These are phyloP conservation scores for Aphelenchoides avenae DNA, from an alignment of 1,140 invertebrate genomes.

Conservation along the genomic window DNA sequence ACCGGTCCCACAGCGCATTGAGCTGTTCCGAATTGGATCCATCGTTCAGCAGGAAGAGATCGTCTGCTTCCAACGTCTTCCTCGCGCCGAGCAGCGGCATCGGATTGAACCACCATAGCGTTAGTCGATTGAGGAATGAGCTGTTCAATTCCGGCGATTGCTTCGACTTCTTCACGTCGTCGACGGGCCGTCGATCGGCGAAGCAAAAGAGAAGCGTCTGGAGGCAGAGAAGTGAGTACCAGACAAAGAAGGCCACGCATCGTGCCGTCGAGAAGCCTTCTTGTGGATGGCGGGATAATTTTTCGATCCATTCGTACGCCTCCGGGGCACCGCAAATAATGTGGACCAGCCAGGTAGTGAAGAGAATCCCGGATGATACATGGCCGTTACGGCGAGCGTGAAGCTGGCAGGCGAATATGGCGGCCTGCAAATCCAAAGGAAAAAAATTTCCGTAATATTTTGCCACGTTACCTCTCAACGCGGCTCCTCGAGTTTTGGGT, in stretches of 20 bases:
- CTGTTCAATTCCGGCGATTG: slow-evolving; percentile 42
- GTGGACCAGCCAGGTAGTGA: slow-evolving; percentile 44
- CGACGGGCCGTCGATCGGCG: slow-evolving; percentile 32
- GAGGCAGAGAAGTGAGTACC: slow-evolving; percentile 32
- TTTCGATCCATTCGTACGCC: slow-evolving; percentile 44
- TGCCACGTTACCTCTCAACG: too few species aligned
- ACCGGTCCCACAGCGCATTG: slow-evolving; percentile 44
- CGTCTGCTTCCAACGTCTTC: slow-evolving; percentile 43
- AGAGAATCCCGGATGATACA: slow-evolving; percentile 43
- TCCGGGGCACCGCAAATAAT: slow-evolving; percentile 44
- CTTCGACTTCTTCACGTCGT: slow-evolving; percentile 23
- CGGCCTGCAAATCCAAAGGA: background rate
- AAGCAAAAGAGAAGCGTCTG: slow-evolving; percentile 46
- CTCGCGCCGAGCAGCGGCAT: slow-evolving; percentile 29
- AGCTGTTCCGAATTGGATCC: slow-evolving; percentile 35
- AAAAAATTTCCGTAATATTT: too few species aligned
- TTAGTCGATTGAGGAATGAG: slow-evolving; percentile 49
- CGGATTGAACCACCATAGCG: slow-evolving; percentile 55
- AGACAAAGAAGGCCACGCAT: slow-evolving; percentile 37
- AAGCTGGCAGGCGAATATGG: slow-evolving; percentile 32
- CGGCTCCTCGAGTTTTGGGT: too few species aligned
- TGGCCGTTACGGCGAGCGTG: slow-evolving; percentile 38
- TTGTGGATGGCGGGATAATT: background rate
- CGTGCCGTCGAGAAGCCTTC: background rate
- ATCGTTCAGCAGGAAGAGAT: slow-evolving; percentile 46